phyloP scores from a whole-genome alignment of 2,888 invertebrate genomes.

The Macrophya annulata region DNA sequence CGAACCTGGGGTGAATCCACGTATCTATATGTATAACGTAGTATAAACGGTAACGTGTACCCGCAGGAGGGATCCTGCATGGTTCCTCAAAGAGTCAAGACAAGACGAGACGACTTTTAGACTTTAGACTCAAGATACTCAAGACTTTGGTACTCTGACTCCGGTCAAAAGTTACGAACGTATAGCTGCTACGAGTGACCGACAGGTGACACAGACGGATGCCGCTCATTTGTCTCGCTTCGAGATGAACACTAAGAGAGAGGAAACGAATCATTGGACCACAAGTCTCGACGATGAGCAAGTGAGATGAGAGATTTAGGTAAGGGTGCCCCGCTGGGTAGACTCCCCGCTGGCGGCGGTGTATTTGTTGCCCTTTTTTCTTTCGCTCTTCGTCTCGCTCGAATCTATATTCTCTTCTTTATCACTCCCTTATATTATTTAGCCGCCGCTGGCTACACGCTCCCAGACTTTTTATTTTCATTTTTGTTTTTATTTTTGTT shows the following conservation, averaged over 20 bases:
- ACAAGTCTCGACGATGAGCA: slow-evolving; percentile 58
- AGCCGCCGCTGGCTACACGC: slow-evolving; percentile 48
- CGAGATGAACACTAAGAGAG: slow-evolving; percentile 73
- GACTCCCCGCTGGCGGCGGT: slow-evolving; percentile 73
- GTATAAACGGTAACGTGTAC: slow-evolving; percentile 13
- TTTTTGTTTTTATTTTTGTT: slow-evolving; percentile 14
- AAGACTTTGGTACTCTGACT: slow-evolving; percentile 57
- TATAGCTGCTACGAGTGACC: slow-evolving; percentile 69
- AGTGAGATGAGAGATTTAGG: slow-evolving; percentile 69
- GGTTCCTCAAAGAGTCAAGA: slow-evolving; percentile 2
- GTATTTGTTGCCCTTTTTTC: slow-evolving; percentile 73
- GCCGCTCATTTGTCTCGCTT: slow-evolving; percentile 79
- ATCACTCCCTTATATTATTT: slow-evolving; percentile 57
- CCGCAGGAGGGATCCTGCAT: background rate
- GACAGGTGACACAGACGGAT: slow-evolving; percentile 79
- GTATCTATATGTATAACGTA: background rate
- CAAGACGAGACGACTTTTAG: slow-evolving; percentile 19
- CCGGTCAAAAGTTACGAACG: slow-evolving; percentile 74
- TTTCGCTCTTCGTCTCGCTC: slow-evolving; percentile 66
- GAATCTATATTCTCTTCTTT: slow-evolving; percentile 60
- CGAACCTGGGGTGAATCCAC: background rate
- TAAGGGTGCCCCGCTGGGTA: slow-evolving; percentile 72
- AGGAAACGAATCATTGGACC: slow-evolving; percentile 46
- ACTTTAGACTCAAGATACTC: slow-evolving; percentile 15
- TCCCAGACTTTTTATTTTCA: background rate